Conservation (phyloP, 2,113 vertebrate species). For the Tetrao urogallus region DNA sequence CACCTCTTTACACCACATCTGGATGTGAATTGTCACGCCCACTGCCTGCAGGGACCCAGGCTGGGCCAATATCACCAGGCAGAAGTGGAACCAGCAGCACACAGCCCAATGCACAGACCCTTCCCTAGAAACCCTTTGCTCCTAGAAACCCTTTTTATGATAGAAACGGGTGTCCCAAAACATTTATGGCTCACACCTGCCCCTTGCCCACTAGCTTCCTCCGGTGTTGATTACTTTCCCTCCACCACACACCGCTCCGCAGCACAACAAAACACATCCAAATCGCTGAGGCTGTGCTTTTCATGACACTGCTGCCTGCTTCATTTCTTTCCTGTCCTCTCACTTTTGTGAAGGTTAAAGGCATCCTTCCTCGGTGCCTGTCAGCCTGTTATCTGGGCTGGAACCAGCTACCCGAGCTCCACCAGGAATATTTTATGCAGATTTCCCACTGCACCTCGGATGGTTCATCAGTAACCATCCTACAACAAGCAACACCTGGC, state of each 20-base stretch:
- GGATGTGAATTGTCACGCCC: background rate
- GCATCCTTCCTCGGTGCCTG: conserved; percentile 67
- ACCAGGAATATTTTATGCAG: conserved; percentile 74
- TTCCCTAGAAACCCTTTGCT: background rate
- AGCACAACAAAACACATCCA: conserved; percentile 30
- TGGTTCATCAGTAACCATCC: conserved; percentile 22
- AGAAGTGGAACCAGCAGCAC: background rate
- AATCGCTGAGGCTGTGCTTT: conserved; percentile 72
- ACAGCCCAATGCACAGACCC: background rate
- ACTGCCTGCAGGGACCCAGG: too few relatives aligned
- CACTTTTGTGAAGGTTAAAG: conserved; percentile 76
- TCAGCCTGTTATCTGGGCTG: conserved; percentile 74
- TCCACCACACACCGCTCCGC: background rate
- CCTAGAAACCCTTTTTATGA: background rate
- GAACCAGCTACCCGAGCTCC: conserved; percentile 47
- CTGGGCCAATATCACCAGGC: background rate
- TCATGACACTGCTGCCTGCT: conserved; percentile 58
- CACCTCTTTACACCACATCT: background rate
- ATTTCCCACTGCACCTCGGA: background rate
- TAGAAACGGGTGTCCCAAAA: background rate
- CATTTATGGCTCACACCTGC: accelerated
- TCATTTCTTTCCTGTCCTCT: conserved; percentile 77
- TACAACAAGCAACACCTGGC: background rate
- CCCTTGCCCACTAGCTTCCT: background rate
- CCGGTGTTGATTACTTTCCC: background rate